Percentiles rank a stretch among this genome's conserved stretches.
Evolutionary conservation across 1,140 invertebrate genomes (phyloP).

Genomic region (Drosophila nannoptera): DNA sequence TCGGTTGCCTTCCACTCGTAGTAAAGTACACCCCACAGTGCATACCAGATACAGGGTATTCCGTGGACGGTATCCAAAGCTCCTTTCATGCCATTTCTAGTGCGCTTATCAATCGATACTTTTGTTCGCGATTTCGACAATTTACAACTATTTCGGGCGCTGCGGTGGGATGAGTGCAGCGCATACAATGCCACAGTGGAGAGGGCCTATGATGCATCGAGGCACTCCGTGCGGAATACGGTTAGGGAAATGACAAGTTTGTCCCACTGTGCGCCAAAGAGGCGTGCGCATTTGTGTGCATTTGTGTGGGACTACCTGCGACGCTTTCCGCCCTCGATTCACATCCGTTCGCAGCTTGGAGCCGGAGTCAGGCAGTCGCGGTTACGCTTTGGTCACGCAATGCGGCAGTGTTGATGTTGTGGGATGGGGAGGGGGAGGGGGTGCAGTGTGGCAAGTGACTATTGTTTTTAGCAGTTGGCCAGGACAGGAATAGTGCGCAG

Average conservation of each 20-base stretch:
- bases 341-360: slow-evolving; percentile 41
- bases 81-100: neutral
- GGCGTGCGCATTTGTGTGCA: neutral
- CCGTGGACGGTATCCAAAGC: too few relatives aligned
- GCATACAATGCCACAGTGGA: neutral
- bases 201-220: too few relatives aligned
- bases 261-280: neutral
- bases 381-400: slow-evolving; percentile 66
- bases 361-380: slow-evolving; percentile 15
- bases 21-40: too few relatives aligned
- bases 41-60: neutral
- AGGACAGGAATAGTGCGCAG: slow-evolving; percentile 14
- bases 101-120: slow-evolving; percentile 22
- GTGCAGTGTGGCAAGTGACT: neutral
- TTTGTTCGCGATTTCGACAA: slow-evolving; percentile 47
- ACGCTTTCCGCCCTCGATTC: slow-evolving; percentile 61
- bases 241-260: neutral
- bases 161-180: neutral
- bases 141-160: slow-evolving; percentile 55
- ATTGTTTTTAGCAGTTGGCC: slow-evolving; percentile 20
- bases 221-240: too few relatives aligned
- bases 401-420: slow-evolving; percentile 46
- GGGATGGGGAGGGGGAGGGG: neutral
- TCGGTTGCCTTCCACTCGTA: too few relatives aligned
- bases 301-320: slow-evolving; percentile 42